Base-by-base conservation (phyloP, 2,888 invertebrate genomes). In the Unio pictorum region DNA sequence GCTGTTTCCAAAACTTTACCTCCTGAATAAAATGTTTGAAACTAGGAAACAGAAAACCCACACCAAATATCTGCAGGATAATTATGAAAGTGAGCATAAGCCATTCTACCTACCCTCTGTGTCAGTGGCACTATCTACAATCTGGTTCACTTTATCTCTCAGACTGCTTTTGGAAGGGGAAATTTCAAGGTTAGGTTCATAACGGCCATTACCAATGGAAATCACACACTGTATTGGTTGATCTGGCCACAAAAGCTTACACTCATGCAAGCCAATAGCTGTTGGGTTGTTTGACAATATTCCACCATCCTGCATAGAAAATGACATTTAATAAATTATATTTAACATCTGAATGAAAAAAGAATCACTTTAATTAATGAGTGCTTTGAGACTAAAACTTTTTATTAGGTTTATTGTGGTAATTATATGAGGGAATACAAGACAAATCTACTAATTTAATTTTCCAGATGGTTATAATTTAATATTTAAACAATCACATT, bases 211-310 rank as follows among this genome's bases (percentile, higher is more conserved):
- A 57, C 97, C 96, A 66, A 96, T 92, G 0, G 96, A 96, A 61
- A 97, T 92, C 0, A 97, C 93, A 84, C 95, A 95, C 78, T 94
- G 94, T 61, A 96, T 91, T 0, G 93, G 92, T 71, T 91, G 92
- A 59, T 93, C 92, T 0, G 96, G 96, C 94, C 95, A 97, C 62
- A 97, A 90, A 56, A 94, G 92, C 80, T 93, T 93, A 0, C 95
- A 95, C 91, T 97, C 97, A 87, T 96, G 96, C 61, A 97, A 92
- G 0, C 95, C 97, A 11, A 97, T 93, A 4, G 95, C 95, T 18
- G 95, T 94, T 0, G 96, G 96, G 90, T 97, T 97, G 91, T 96
- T 97, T 18, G 94, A 94, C 89, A 96, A 91, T 82, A 96, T 93
- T 54, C 96, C 96, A 76, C 95, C 94, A 90, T 95, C 95, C 93